Evolutionary conservation across 1,140 invertebrate genomes (phyloP), one percentile per base, ranked within the genome.

Genomic region (Drosophila tropicalis): DNA sequence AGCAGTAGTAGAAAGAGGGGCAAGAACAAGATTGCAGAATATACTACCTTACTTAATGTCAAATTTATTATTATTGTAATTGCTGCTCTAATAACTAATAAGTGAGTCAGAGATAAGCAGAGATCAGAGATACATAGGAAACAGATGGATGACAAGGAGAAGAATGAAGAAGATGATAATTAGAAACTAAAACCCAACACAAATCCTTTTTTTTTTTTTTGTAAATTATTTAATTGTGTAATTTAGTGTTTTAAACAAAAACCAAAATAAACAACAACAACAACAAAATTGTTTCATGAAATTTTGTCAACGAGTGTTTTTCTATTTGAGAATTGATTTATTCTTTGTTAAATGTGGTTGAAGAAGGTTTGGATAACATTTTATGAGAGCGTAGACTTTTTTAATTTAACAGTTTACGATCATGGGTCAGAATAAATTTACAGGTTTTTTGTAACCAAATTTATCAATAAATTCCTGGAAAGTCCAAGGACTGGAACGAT

Each of bases 171-270:
- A 44, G 41, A 44, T 15, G 6, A 47, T 47, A 19, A 47, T 47
- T 47, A 71, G 58, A 74, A 36, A 75, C 64, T 62, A 66, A 5
- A 75, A 76, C 56, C 29, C 29, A 68, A 76, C 54, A 70, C 25
- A 36, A 17, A 56, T 6, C 2, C 9, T 47, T 51, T 86, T 82
- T 85, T 70, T 81, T 82, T 85, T 70, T 73, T 76, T 82, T 86
- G 79, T 85, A 82, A 79, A 79, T 81, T 81, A 85, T 86, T 86
- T 81, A 86, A 86, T 70, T 54, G 56, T 79, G 65, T 67, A 72
- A 68, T 65, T 74, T 73, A 78, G 77, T 72, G 73, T 76, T 76
- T 76, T 76, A 76, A 76, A 76, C 73, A 73, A 76, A 76, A 78
- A 78, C 64, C 62, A 81, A 70, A 81, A 64, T 73, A 67, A 76